Conservation (phyloP, 2,113 vertebrate species). For the Perognathus longimembris region DNA sequence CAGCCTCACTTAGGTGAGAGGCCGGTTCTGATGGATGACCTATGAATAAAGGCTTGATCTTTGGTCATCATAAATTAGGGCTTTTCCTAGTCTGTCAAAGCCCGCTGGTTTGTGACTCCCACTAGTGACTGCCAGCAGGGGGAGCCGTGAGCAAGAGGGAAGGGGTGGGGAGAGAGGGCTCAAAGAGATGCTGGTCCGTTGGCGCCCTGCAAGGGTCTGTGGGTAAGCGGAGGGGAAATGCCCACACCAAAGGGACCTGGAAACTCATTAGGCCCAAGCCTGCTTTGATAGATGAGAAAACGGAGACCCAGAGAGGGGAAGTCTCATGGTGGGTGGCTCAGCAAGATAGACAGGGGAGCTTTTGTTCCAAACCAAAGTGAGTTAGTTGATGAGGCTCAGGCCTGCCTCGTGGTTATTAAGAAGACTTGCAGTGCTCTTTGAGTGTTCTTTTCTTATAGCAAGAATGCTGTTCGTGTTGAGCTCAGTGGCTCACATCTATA, state of each 20-base stretch:
- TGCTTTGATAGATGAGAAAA: background rate
- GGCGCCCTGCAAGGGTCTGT: no score
- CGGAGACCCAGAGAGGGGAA: background rate
- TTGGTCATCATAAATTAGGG: background rate
- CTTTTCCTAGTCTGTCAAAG: background rate
- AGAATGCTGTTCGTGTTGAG: background rate
- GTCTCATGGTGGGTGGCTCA: background rate
- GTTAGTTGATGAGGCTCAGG: rapidly evolving
- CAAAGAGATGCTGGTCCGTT: background rate
- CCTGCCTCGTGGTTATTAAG: background rate
- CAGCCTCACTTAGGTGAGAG: background rate
- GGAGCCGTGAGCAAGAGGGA: background rate
- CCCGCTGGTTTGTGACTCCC: background rate
- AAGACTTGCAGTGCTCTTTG: background rate
- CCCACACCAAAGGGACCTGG: rapidly evolving
- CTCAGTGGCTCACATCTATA: no score
- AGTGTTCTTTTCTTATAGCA: background rate
- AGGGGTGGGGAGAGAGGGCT: background rate
- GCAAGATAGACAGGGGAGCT: background rate
- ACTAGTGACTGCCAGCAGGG: background rate
- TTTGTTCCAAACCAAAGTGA: background rate
- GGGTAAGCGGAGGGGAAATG: no score
- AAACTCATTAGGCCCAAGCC: background rate
- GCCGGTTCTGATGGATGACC: rapidly evolving
- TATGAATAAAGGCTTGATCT: background rate